These are phyloP conservation scores for Chironomus tepperi DNA, from an alignment of 1,140 invertebrate genomes.

Conservation along the genomic window DNA sequence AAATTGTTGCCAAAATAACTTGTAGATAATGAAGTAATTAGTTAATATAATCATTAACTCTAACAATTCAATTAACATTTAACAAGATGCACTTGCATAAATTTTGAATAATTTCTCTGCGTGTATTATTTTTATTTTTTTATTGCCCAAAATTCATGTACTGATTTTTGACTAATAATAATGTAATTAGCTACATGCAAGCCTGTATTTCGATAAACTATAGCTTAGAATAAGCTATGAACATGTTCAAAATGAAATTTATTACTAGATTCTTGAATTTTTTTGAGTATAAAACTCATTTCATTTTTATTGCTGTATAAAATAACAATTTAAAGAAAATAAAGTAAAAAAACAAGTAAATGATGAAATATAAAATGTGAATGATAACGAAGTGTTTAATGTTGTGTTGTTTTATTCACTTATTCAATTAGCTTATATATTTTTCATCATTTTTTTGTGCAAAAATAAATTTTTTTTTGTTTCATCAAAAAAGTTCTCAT, in stretches of 20 bases:
- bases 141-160: background rate
- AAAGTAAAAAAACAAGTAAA: background rate
- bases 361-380: background rate
- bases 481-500: background rate
- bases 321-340: conserved; percentile 3
- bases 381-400: conserved; percentile 8
- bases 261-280: background rate
- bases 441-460: background rate
- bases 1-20: conserved; percentile 8
- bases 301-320: conserved; percentile 4
- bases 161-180: background rate
- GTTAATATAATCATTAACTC: background rate
- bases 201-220: background rate
- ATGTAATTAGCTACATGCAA: conserved; percentile 13
- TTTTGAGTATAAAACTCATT: background rate
- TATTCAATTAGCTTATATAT: background rate
- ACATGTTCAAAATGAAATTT: background rate
- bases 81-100: conserved; percentile 17
- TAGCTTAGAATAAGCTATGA: background rate
- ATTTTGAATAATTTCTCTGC: background rate
- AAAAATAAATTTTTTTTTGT: background rate
- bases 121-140: background rate
- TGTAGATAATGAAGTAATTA: conserved; percentile 3
- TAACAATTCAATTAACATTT: conserved; percentile 20
- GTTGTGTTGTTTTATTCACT: background rate